Base-by-base conservation (phyloP, 2,797 vertebrate species). In the Nothura maculosa region DNA sequence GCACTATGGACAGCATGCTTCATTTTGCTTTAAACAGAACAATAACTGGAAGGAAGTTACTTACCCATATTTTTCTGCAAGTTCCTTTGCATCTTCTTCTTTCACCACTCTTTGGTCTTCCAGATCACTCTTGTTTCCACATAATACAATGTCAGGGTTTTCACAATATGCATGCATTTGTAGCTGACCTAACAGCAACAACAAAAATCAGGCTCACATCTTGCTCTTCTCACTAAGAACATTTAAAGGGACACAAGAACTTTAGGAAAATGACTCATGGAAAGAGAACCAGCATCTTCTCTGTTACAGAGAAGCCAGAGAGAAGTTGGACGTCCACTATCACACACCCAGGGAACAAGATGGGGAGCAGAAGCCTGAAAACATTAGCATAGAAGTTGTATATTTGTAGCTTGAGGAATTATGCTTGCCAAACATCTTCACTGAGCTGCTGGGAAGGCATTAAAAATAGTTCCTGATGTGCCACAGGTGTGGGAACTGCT, bases 151-250 rank as follows among this genome's bases (percentile, higher is more conserved):
- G 75, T 99, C 99, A 24, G 99, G 99, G 96, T 98, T 99, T 96
- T 99, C 99, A 87, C 99, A 99, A 96, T 99, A 99, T 0, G 99
- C 99, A 1, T 99, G 99, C 92, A 98, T 98, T 97, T 99, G 99
- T 82, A 99, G 97, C 97, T 99, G 99, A 96, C 99, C 99, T 99
- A 95, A 54, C 10, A 91, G 83, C 30, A 76, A 52, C 63, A 66
- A 64, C 18, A 73, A 1, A 15, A 79, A 72, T 12, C 62, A 15
- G 19, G 30, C 40, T 92, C 92, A 90, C 14, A 66, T 69, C 34
- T 52, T 77, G 61, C 3, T 34, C 27, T 63, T 64, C 50, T 85
- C 81, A 45, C 18, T 7, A 10, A 76, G 47, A 81, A 42, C 52
- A 16, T 48, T 86, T 77, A 73, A 63, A 25, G 21, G n/a, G 28